Percentiles rank a stretch among this genome's conserved stretches.
Conservation (phyloP, 2,797 vertebrate species). For the Sebastes wilsoni region DNA sequence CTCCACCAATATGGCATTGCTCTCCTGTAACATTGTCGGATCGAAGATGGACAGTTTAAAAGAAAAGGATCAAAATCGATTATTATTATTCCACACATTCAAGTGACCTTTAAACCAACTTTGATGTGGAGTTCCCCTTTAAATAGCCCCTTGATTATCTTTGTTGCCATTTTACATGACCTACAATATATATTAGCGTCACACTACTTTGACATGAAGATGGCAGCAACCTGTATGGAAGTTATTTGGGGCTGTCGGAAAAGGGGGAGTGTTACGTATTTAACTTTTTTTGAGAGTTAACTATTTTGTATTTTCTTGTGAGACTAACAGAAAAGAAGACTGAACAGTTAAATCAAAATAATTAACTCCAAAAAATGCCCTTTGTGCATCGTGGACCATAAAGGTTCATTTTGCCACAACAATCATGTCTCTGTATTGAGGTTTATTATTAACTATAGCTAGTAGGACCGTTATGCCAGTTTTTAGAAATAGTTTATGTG, state of each 20-base stretch:
- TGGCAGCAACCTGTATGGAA: neutral
- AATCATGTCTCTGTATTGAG: neutral
- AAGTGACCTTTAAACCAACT: neutral
- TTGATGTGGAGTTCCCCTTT: too few species aligned
- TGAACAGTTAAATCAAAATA: too few species aligned
- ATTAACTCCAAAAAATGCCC: too few species aligned
- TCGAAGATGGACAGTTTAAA: neutral
- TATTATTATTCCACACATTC: neutral
- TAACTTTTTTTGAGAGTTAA: too few species aligned
- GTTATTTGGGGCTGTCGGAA: too few species aligned
- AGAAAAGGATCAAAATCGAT: neutral
- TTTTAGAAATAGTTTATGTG: neutral
- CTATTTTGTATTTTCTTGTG: too few species aligned
- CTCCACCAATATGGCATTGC: neutral
- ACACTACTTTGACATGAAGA: neutral
- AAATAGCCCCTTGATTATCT: too few species aligned
- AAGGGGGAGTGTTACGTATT: too few species aligned
- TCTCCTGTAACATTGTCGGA: neutral
- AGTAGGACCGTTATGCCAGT: neutral
- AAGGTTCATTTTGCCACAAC: neutral
- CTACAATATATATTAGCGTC: too few species aligned
- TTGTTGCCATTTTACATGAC: too few species aligned
- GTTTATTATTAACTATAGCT: neutral
- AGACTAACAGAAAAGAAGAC: too few species aligned
- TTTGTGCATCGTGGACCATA: neutral